Evolutionary conservation across 2,888 invertebrate species (phyloP).

Genomic region (Drosophila rellima): DNA sequence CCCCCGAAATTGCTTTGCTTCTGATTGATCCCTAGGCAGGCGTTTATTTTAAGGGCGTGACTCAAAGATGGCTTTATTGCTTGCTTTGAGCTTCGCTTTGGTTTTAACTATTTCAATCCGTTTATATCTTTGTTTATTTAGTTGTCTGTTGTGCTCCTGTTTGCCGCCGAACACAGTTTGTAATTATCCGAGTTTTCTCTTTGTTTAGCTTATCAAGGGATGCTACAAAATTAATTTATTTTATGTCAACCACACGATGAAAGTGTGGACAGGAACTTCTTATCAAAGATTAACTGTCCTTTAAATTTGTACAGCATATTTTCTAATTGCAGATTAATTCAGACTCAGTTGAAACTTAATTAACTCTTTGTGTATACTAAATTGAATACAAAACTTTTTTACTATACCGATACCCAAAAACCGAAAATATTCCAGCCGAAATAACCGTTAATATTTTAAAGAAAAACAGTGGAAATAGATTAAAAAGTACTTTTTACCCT

Average conservation of each 20-base stretch:
- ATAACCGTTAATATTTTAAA: no score
- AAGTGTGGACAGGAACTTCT: not conserved
- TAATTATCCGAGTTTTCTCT: constrained; percentile 5
- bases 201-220: constrained; percentile 16
- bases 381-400: no score
- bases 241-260: constrained; percentile 8
- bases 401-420: no score
- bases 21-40: constrained; percentile 28
- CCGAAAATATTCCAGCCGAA: no score
- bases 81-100: not conserved
- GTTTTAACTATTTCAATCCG: constrained; percentile 22
- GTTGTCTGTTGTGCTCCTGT: not conserved
- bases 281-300: no score
- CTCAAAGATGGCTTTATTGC: constrained; percentile 4
- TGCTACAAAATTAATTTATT: constrained; percentile 36
- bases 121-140: constrained; percentile 24
- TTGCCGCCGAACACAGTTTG: not conserved
- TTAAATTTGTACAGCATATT: not conserved
- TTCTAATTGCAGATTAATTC: not conserved
- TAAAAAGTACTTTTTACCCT: no score
- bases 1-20: constrained; percentile 17
- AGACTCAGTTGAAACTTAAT: not conserved
- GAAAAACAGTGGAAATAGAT: no score
- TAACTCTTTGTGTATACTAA: no score
- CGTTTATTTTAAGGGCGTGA: constrained; percentile 22